Conservation (phyloP, 2,888 invertebrate genomes). For the Aleiodes testaceus region DNA sequence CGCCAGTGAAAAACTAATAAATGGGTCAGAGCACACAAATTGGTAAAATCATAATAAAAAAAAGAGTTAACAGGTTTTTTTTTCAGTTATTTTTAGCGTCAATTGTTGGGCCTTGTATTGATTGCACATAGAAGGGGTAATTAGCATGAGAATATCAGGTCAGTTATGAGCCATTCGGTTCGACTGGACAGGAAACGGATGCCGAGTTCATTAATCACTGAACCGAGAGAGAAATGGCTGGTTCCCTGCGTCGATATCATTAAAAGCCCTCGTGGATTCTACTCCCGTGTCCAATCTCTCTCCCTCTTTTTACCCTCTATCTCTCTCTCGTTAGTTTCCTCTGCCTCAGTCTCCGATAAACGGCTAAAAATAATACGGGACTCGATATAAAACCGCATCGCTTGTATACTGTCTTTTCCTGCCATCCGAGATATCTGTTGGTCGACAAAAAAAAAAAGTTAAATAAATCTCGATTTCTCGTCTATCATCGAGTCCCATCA, state of each 20-base stretch:
- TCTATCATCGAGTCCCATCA: slow-evolving; percentile 5
- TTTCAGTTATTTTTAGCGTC: too few relatives aligned
- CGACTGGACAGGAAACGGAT: slow-evolving; percentile 53
- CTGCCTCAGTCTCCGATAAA: slow-evolving; percentile 35
- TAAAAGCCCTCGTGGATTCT: slow-evolving; percentile 40
- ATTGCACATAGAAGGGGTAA: slow-evolving; percentile 52
- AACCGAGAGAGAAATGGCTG: slow-evolving; percentile 48
- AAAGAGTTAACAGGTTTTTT: too few relatives aligned
- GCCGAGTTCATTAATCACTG: slow-evolving; percentile 62
- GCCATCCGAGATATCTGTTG: slow-evolving; percentile 29
- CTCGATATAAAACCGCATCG: slow-evolving; percentile 38
- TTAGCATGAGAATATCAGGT: slow-evolving; percentile 63
- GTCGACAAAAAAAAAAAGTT: background rate
- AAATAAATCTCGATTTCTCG: slow-evolving; percentile 11
- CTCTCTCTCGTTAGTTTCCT: slow-evolving; percentile 29
- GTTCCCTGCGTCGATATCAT: slow-evolving; percentile 44
- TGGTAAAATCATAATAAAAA: background rate
- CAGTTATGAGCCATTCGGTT: slow-evolving; percentile 62
- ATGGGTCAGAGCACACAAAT: background rate
- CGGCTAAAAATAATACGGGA: slow-evolving; percentile 46
- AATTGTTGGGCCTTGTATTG: slow-evolving; percentile 39
- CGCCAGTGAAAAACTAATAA: slow-evolving; percentile 22
- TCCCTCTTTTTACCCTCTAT: background rate
- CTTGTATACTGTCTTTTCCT: slow-evolving; percentile 29
- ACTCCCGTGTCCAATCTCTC: slow-evolving; percentile 1